Conservation (phyloP, 2,888 invertebrate species). For the Acanthacorydalis orientalis region DNA sequence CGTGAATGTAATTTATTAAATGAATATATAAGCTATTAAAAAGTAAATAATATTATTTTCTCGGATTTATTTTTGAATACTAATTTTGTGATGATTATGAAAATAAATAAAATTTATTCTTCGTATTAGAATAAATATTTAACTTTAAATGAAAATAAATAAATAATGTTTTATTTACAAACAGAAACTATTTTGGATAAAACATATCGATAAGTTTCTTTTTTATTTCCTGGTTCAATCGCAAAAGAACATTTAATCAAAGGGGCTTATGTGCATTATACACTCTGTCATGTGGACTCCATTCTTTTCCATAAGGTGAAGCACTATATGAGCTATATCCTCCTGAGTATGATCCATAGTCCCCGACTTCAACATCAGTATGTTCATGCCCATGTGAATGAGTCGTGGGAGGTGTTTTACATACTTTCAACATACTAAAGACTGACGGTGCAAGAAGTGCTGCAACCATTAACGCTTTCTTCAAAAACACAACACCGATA, state of each 20-base stretch:
- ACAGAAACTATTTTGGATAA: not conserved
- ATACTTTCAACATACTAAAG: constrained; percentile 36
- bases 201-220: not conserved
- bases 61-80: too few species aligned
- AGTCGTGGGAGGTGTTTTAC: constrained; percentile 25
- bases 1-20: too few species aligned
- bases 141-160: not conserved
- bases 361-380: constrained; percentile 18
- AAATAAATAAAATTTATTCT: not conserved
- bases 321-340: constrained; percentile 7
- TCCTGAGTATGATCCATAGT: constrained; percentile 4
- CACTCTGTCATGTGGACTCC: not conserved
- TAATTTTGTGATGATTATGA: too few species aligned
- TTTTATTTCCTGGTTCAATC: too few species aligned
- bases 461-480: constrained; percentile 43
- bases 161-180: not conserved
- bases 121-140: not conserved
- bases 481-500: constrained; percentile 43
- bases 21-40: too few species aligned
- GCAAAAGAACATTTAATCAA: too few species aligned
- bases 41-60: too few species aligned
- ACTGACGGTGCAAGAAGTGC: constrained; percentile 42
- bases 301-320: not conserved
- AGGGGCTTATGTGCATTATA: not conserved
- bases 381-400: constrained; percentile 13